Conservation (phyloP, 1,140 invertebrate species). For the Pinna nobilis region DNA sequence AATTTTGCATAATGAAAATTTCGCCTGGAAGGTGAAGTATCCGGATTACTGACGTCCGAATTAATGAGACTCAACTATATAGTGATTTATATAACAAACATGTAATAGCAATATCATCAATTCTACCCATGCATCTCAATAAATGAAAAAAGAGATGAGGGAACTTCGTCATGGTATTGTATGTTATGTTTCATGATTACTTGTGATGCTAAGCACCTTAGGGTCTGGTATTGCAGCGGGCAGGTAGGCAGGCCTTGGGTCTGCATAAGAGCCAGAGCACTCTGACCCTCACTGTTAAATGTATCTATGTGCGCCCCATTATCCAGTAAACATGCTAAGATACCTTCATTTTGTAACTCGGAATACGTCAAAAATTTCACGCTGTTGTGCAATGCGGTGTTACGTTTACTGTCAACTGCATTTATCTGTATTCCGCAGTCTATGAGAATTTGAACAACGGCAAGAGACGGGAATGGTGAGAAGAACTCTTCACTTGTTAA, state of each 20-base stretch:
- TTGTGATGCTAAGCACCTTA: slow-evolving; percentile 88
- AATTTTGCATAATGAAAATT: too few relatives aligned
- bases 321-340: slow-evolving; percentile 83
- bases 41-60: too few relatives aligned
- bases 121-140: slow-evolving; percentile 82
- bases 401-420: slow-evolving; percentile 45
- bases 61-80: too few relatives aligned
- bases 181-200: slow-evolving; percentile 82
- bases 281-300: slow-evolving; percentile 82
- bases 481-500: slow-evolving; percentile 53
- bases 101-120: too few relatives aligned
- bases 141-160: slow-evolving; percentile 83
- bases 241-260: slow-evolving; percentile 81
- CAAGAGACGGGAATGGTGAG: slow-evolving; percentile 49
- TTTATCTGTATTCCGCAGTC: slow-evolving; percentile 53
- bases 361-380: slow-evolving; percentile 45
- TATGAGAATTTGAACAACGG: slow-evolving; percentile 50
- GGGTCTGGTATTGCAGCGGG: slow-evolving; percentile 81
- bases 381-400: slow-evolving; percentile 52
- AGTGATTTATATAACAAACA: too few relatives aligned
- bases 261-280: slow-evolving; percentile 82
- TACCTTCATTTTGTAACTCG: slow-evolving; percentile 82
- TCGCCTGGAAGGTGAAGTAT: too few relatives aligned
- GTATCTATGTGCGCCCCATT: slow-evolving; percentile 83
- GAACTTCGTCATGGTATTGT: slow-evolving; percentile 82